phyloP scores from a whole-genome alignment of 2,888 invertebrate species.

The Laspeyria flexula region DNA sequence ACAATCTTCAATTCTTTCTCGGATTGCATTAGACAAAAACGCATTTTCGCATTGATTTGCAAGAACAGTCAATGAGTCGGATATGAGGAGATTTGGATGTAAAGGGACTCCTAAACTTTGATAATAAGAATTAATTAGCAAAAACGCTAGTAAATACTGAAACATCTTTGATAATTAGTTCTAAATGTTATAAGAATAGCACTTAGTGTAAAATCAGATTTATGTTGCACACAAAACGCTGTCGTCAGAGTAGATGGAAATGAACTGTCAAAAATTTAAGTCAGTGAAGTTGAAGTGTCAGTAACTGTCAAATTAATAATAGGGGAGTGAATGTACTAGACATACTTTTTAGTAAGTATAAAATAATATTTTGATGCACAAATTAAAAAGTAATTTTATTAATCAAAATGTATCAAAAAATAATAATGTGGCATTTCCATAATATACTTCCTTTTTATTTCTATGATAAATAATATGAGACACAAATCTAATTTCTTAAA shows the following conservation, averaged over 20 bases:
- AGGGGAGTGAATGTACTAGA: too few relatives aligned
- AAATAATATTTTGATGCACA: too few relatives aligned
- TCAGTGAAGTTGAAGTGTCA: neutral
- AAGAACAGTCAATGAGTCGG: conserved; percentile 47
- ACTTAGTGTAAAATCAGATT: conserved; percentile 8
- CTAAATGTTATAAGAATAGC: conserved; percentile 4
- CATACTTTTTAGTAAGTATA: too few relatives aligned
- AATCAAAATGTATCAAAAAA: too few relatives aligned
- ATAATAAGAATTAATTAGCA: conserved; percentile 64
- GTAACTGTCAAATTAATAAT: neutral
- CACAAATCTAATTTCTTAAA: too few relatives aligned
- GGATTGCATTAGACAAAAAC: conserved; percentile 60
- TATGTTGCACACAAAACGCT: conserved; percentile 19
- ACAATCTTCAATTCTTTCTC: conserved; percentile 56
- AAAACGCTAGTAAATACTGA: conserved; percentile 58
- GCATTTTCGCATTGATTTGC: conserved; percentile 59
- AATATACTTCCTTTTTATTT: too few relatives aligned
- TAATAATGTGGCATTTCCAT: too few relatives aligned
- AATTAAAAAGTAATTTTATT: too few relatives aligned
- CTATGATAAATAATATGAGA: too few relatives aligned
- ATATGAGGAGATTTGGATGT: conserved; percentile 34
- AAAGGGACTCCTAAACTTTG: conserved; percentile 64
- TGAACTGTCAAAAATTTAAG: conserved; percentile 10
- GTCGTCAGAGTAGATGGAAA: conserved; percentile 22
- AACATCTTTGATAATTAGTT: conserved; percentile 52